Percentiles rank a stretch among this genome's conserved stretches.
Conservation (phyloP, 2,888 invertebrate genomes). For the Epistrophe grossulariae region DNA sequence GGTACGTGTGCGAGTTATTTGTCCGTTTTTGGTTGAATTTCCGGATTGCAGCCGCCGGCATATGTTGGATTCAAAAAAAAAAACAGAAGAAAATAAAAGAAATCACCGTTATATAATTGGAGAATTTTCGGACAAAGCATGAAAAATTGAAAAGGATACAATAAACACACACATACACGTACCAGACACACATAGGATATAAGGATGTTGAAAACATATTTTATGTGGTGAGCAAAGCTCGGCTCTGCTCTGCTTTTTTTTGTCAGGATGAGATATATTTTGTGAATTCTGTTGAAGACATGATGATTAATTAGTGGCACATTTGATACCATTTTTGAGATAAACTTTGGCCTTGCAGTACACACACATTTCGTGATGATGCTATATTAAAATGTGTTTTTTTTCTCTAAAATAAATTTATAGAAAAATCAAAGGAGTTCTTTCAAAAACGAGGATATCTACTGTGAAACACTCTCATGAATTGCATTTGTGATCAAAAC, state of each 20-base stretch:
- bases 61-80: neutral
- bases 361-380: neutral
- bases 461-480: neutral
- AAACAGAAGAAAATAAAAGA: neutral
- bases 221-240: neutral
- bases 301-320: conserved; percentile 58
- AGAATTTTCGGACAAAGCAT: conserved; percentile 54
- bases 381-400: neutral
- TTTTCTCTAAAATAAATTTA: neutral
- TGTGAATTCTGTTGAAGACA: conserved; percentile 16
- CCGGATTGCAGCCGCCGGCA: conserved; percentile 26
- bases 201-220: conserved; percentile 6
- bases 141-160: conserved; percentile 60
- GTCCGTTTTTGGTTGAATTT: conserved; percentile 46
- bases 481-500: no score
- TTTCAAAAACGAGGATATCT: neutral
- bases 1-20: conserved; percentile 52
- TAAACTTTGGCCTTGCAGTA: conserved; percentile 8
- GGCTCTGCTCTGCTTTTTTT: no score
- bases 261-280: conserved; percentile 32
- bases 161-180: neutral
- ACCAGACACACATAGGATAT: neutral
- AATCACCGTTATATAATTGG: conserved; percentile 51
- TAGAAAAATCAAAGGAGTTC: neutral
- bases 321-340: conserved; percentile 22